Conservation (phyloP, 2,888 invertebrate species). For the Nymphalis urticae region DNA sequence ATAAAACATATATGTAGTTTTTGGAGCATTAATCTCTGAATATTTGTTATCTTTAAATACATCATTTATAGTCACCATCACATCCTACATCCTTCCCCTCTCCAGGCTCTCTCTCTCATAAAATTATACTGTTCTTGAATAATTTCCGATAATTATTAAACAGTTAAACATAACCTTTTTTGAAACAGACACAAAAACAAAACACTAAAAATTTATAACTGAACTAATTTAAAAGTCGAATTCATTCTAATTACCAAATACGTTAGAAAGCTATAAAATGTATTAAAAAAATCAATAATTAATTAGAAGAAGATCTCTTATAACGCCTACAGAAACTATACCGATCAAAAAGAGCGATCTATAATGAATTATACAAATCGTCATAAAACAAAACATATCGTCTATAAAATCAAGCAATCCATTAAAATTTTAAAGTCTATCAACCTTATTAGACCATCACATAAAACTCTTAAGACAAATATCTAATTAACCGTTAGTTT, state of each 20-base stretch:
- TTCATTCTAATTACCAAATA: background rate
- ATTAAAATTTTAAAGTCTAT: background rate
- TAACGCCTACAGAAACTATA: background rate
- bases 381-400: background rate
- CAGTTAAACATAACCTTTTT: too few relatives aligned
- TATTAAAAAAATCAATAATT: background rate
- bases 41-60: too few relatives aligned
- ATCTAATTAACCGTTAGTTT: background rate
- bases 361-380: background rate
- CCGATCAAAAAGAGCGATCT: background rate
- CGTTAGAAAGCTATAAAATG: background rate
- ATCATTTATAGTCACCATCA: too few relatives aligned
- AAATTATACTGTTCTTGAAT: too few relatives aligned
- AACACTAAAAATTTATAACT: too few relatives aligned
- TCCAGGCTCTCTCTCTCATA: too few relatives aligned
- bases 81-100: too few relatives aligned
- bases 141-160: too few relatives aligned
- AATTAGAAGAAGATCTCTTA: background rate
- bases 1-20: too few relatives aligned
- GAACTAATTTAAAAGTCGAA: too few relatives aligned
- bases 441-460: background rate
- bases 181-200: too few relatives aligned
- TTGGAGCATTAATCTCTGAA: too few relatives aligned
- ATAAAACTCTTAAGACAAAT: conserved; percentile 4
- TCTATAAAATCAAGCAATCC: background rate